Base-by-base conservation (phyloP, 2,888 invertebrate genomes). In the Ormia ochracea region DNA sequence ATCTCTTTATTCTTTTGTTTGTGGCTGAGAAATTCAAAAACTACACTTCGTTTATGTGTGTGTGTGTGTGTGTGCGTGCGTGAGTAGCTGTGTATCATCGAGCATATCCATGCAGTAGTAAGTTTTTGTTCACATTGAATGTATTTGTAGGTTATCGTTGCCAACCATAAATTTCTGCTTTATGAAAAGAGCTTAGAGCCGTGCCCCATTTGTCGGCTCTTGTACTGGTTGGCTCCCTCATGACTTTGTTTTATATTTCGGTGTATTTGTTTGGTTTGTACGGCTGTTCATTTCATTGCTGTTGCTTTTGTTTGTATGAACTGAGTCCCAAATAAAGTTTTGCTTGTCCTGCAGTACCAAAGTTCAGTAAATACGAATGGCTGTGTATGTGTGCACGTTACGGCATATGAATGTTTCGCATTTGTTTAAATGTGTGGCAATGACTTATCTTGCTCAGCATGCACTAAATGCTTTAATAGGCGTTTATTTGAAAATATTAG, bases 401-500 rank as follows among this genome's bases (percentile, higher is more conserved):
- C 14, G 2, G 41, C 43, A 19, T 50, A 14, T 52, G 50, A 10
- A 50, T 48, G 36, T 19, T 48, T 58, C 19, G 4, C 6, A 1
- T 33, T 36, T 45, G 3, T 45, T 2, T 54, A 36, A 31, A 6
- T 33, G 33, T 59, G 33, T 61, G 45, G 61, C 45, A 43, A 69
- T 69, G 69, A 69, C 68, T 61, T 69, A 76, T 69, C 75, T 61
- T 75, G 59, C 75, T 19, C 79, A 75, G 79, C 65, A 66, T 75
- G 70, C 56, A 75, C 75, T 75, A 79, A 79, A 75, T 79, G 79
- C 59, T 66, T 61, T 79, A 79, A 79, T 72, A 79, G 79, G 79
- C 79, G 75, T 79, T 78, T 70, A 79, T 79, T 79, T 79, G 70
- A 79, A 79, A 79, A 75, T 79, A 79, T 79, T 79, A 75, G 79